phyloP scores from a whole-genome alignment of 2,797 vertebrate genomes.

The Perodicticus potto region DNA sequence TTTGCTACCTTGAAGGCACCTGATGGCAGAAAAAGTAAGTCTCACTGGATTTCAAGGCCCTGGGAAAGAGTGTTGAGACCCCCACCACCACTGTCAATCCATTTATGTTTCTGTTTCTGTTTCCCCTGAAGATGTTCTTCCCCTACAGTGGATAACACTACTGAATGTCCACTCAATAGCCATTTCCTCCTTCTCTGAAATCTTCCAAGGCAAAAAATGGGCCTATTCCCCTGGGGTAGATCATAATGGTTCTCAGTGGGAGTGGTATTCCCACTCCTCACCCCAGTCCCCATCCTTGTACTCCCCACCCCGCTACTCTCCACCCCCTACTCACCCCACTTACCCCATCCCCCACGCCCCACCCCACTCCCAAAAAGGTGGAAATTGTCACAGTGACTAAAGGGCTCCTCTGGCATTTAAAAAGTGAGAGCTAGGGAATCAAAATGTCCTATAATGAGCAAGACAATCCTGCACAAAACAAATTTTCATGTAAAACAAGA shows the following conservation, averaged over 20 bases:
- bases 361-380: not conserved
- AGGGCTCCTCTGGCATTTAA: not conserved
- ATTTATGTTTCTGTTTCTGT: not conserved
- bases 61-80: not conserved
- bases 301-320: too few species aligned
- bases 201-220: not conserved
- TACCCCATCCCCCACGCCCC: not conserved
- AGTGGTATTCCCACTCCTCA: not conserved
- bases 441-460: not conserved
- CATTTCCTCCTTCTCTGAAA: not conserved
- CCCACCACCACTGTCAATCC: not conserved
- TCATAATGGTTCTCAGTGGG: not conserved
- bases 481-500: not conserved
- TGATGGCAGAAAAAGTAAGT: not conserved
- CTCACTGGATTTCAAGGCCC: not conserved
- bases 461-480: not conserved
- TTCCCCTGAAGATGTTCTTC: not conserved
- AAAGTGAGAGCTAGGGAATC: not conserved
- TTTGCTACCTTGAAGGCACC: not conserved
- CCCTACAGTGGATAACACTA: not conserved
- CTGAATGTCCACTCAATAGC: not conserved
- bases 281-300: too few species aligned
- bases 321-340: too few species aligned
- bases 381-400: not conserved
- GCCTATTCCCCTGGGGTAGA: not conserved